Evolutionary conservation across 2,113 vertebrate species (phyloP).

Genomic region (Sapayoa aenigma): DNA sequence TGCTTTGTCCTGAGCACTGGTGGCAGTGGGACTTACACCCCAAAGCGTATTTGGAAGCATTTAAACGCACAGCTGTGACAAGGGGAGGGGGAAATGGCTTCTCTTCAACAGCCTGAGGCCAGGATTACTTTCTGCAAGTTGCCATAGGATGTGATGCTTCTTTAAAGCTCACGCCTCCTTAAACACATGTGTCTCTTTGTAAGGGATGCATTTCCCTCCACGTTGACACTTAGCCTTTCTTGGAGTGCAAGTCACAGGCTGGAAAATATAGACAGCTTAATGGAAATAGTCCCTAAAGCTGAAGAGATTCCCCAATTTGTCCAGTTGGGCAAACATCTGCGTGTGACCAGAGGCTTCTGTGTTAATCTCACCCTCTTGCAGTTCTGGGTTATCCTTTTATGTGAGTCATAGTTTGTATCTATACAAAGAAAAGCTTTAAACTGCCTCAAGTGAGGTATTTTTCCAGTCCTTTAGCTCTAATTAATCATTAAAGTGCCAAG

Average conservation of each 20-base stretch:
- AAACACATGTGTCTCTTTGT: neutral
- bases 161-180: neutral
- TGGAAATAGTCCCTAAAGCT: neutral
- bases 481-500: slow-evolving; percentile 40
- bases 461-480: slow-evolving; percentile 47
- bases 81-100: neutral
- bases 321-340: slow-evolving; percentile 40
- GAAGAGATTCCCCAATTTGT: neutral
- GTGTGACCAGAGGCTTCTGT: neutral
- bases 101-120: neutral
- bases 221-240: neutral
- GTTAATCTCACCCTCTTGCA: slow-evolving; percentile 23
- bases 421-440: slow-evolving; percentile 46
- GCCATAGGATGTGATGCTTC: neutral
- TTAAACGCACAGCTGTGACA: neutral
- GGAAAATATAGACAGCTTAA: neutral
- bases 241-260: neutral
- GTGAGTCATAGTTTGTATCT: slow-evolving; percentile 47
- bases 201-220: neutral
- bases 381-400: slow-evolving; percentile 49
- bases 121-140: neutral
- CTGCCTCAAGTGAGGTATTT: slow-evolving; percentile 47
- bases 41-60: neutral
- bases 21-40: neutral
- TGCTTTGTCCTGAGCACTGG: neutral